phyloP scores from a whole-genome alignment of 2,797 vertebrate genomes.

The Artibeus lituratus region DNA sequence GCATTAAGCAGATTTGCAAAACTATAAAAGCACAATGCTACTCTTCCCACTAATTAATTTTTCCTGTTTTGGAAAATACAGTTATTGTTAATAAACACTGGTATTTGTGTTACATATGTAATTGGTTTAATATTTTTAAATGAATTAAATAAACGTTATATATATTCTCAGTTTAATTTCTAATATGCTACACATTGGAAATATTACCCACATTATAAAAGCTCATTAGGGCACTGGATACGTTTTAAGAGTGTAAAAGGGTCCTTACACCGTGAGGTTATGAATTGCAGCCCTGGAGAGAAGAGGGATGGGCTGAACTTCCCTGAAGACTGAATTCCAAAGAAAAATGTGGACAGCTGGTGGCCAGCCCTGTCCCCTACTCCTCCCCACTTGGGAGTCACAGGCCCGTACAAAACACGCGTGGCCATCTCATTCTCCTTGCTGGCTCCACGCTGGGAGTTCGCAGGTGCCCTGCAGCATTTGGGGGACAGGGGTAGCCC shows the following conservation, averaged over 20 bases:
- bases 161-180: slow-evolving; percentile 1
- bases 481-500: background rate
- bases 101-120: background rate
- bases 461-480: background rate
- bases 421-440: slow-evolving; percentile 49
- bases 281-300: background rate
- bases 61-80: background rate
- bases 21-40: background rate
- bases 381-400: slow-evolving; percentile 22
- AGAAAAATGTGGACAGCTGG: slow-evolving; percentile 19
- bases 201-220: background rate
- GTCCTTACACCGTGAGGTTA: background rate
- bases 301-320: background rate
- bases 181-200: background rate
- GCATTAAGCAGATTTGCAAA: background rate
- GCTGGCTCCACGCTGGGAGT: slow-evolving; percentile 49
- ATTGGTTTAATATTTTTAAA: slow-evolving; percentile 27
- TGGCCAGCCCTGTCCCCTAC: background rate
- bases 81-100: background rate
- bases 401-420: slow-evolving; percentile 16
- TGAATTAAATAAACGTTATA: background rate
- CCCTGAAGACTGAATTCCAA: background rate
- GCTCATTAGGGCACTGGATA: background rate
- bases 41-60: background rate
- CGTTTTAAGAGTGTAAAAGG: background rate